Base-by-base conservation (phyloP, 2,888 invertebrate genomes). In the Cephus nigrinus region DNA sequence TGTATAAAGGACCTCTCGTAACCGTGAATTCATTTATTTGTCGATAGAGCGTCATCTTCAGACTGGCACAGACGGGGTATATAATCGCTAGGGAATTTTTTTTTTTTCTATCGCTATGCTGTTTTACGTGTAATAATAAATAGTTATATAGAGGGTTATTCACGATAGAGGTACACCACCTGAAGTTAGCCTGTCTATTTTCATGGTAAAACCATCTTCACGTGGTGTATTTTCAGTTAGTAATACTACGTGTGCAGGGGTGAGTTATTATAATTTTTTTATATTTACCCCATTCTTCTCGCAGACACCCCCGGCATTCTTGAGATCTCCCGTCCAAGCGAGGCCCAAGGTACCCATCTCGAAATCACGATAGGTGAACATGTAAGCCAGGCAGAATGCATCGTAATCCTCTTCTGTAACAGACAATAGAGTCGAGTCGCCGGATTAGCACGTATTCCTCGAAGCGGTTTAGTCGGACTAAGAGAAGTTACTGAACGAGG, bases 271-370 rank as follows among this genome's bases (percentile, higher is more conserved):
- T 2, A 9, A 2, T 23, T 2, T 23, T 23, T 23, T 73, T 69
- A 23, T 76, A 93, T 95, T 94, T 93, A 97, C 97, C 92, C 98
- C 98, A 92, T 98, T 98, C 91, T 97, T 97, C 92, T 99, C 99
- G 92, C 99, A 99, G 82, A 99, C 98, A 40, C 99, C 99, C 12
- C 99, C 99, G 35, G 99, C 98, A 90, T 98, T 98, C 91, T 98
- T 98, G 71, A 98, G 93, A 92, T 98, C 98, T 0, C 98, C 98
- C 0, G 99, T 99, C 99, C 99, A 99, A 11, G 99, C 99, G 80
- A 99, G 93, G 12, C 99, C 99, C 81, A 99, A 93, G 9, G 98
- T 98, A 68, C 98, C 98, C 95, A 98, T 98, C 92, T 98, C 98
- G 89, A 98, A 98, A 92, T 98, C 98, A 76, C 98, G 94, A 92